phyloP scores from a whole-genome alignment of 2,113 vertebrate species.

The Brienomyrus brachyistius region DNA sequence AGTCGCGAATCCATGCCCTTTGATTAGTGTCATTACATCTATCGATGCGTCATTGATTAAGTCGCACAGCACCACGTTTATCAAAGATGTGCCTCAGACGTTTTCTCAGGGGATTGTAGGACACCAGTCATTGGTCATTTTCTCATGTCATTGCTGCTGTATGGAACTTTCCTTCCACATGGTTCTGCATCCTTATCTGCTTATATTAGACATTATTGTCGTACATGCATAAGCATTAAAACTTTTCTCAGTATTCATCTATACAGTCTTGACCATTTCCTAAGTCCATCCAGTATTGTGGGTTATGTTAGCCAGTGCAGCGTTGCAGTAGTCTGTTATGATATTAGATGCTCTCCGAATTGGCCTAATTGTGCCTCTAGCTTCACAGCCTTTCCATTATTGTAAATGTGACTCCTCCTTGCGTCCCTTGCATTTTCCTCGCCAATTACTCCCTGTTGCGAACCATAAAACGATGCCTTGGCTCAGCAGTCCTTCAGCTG shows the following conservation, averaged over 20 bases:
- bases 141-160: neutral
- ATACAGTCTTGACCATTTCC: neutral
- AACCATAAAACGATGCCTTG: neutral
- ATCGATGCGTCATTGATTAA: neutral
- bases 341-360: neutral
- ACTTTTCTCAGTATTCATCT: neutral
- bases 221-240: neutral
- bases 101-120: constrained; percentile 5
- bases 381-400: neutral
- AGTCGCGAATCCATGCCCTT: neutral
- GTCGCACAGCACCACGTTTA: neutral
- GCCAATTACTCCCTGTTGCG: neutral
- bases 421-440: too few species aligned
- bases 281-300: neutral
- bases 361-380: neutral
- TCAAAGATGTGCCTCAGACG: neutral
- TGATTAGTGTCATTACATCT: neutral
- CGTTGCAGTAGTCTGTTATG: neutral
- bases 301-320: neutral
- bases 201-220: neutral
- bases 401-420: neutral
- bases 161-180: neutral
- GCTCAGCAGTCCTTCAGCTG: neutral
- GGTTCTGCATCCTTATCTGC: neutral
- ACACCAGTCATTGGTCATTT: neutral